Conservation (phyloP, 2,113 vertebrate genomes). For the Myotis yumanensis region DNA sequence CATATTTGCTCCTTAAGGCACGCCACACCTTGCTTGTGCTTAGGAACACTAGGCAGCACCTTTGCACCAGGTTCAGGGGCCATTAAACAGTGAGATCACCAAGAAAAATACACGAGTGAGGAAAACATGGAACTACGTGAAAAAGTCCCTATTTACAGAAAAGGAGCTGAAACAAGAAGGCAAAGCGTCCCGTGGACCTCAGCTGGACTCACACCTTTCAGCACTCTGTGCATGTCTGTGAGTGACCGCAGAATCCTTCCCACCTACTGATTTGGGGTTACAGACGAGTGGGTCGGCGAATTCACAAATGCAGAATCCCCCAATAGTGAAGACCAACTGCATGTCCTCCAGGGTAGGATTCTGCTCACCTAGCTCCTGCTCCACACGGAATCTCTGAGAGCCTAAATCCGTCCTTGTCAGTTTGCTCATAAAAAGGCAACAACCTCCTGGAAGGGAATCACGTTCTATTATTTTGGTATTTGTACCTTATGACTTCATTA, state of each 20-base stretch:
- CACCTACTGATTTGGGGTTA: neutral
- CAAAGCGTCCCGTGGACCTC: fast-evolving
- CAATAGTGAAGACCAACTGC: neutral
- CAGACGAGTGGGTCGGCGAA: neutral
- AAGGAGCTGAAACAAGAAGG: neutral
- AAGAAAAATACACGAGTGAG: neutral
- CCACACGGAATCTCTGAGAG: neutral
- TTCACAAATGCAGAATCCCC: neutral
- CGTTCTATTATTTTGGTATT: neutral
- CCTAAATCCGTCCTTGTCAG: neutral
- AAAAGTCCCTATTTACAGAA: neutral
- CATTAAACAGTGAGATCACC: neutral
- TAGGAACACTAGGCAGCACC: neutral
- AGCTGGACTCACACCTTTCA: neutral
- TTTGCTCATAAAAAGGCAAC: neutral
- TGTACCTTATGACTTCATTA: neutral
- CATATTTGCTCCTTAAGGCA: neutral
- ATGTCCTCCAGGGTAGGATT: neutral
- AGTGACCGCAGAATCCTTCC: neutral
- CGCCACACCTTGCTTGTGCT: neutral
- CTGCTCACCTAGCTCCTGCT: neutral
- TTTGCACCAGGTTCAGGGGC: too few species aligned
- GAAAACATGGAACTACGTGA: neutral
- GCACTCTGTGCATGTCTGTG: neutral
- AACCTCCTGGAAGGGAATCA: neutral